Evolutionary conservation across 2,888 invertebrate genomes (phyloP).

Genomic region (Drosophila nr. medialis): DNA sequence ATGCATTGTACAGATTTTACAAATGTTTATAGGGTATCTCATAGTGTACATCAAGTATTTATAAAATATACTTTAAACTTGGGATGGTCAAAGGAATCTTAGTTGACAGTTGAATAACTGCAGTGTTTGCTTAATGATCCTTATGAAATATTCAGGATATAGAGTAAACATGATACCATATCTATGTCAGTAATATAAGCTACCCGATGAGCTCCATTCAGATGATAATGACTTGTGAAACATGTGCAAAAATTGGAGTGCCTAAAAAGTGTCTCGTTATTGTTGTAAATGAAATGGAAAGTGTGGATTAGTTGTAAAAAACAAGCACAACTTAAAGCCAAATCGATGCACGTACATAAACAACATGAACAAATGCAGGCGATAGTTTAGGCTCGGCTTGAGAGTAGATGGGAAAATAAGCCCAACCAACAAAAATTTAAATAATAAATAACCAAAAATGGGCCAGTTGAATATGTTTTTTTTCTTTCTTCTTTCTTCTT

Average conservation of each 20-base stretch:
- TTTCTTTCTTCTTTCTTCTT: neutral
- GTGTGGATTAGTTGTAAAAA: constrained; percentile 53
- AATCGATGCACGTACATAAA: constrained; percentile 52
- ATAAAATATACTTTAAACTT: neutral
- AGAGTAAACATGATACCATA: neutral
- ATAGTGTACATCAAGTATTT: neutral
- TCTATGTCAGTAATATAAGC: neutral
- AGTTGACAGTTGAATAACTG: neutral
- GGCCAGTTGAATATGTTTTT: neutral
- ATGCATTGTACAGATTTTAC: neutral
- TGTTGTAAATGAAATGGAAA: constrained; percentile 67
- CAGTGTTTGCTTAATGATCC: neutral
- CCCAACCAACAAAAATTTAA: neutral
- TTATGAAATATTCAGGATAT: neutral
- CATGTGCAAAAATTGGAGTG: constrained; percentile 19
- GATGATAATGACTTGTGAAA: constrained; percentile 7
- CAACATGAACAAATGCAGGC: constrained; percentile 44
- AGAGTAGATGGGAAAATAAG: constrained; percentile 16
- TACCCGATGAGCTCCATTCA: constrained; percentile 1
- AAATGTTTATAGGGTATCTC: constrained; percentile 8
- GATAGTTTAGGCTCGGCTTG: constrained; percentile 6
- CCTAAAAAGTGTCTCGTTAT: constrained; percentile 7
- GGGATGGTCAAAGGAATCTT: neutral
- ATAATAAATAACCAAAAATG: constrained; percentile 7
- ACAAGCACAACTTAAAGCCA: constrained; percentile 5